phyloP scores from a whole-genome alignment of 2,888 invertebrate genomes.

The Euproctis similis region DNA sequence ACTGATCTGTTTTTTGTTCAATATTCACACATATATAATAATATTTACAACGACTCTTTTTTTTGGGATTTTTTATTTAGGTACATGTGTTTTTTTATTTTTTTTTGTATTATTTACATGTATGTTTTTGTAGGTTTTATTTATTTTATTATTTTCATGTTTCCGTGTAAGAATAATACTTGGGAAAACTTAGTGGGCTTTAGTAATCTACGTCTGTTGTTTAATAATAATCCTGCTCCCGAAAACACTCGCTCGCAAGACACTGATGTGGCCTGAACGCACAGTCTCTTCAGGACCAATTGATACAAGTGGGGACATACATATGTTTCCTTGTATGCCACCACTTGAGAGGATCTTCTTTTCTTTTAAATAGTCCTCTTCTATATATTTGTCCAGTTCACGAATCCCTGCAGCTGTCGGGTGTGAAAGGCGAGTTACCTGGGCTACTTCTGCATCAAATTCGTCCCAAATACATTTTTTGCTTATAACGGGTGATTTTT shows the following conservation, averaged over 20 bases:
- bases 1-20: too few relatives aligned
- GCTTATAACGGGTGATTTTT: too few relatives aligned
- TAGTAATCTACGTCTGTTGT: background rate
- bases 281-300: conserved; percentile 4
- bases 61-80: too few relatives aligned
- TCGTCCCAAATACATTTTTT: too few relatives aligned
- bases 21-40: too few relatives aligned
- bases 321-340: conserved; percentile 7
- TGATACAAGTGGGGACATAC: conserved; percentile 9
- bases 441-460: conserved; percentile 5
- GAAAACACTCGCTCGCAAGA: background rate
- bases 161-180: background rate
- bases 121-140: too few relatives aligned
- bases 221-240: background rate
- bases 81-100: too few relatives aligned
- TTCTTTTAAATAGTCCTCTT: conserved; percentile 13
- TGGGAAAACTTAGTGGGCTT: background rate
- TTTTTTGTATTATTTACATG: too few relatives aligned
- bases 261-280: conserved; percentile 4
- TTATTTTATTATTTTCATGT: background rate
- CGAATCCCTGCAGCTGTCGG: conserved; percentile 14
- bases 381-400: conserved; percentile 19
- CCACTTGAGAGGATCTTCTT: conserved; percentile 16
- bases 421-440: conserved; percentile 6
- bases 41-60: too few relatives aligned